Base-by-base conservation (phyloP, 2,113 vertebrate species). In the Cygnus atratus region DNA sequence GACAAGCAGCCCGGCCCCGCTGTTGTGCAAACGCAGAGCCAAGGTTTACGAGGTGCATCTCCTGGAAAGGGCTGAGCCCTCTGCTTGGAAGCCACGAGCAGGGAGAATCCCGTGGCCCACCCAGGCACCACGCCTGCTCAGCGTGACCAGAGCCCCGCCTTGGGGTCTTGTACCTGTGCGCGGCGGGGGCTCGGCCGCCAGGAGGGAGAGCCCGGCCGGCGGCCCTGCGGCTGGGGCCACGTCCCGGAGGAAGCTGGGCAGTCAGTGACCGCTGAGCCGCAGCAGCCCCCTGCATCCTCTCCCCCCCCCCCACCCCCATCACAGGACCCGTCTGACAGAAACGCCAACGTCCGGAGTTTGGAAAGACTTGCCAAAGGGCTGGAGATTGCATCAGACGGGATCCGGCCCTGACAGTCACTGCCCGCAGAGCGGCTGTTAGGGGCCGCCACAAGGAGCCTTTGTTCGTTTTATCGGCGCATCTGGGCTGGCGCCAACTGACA, bases 271-370 rank as follows among this genome's bases (percentile, higher is more conserved):
- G 1, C 44, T 5, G 16, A 31, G 46, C 1, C 13, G 15, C 15
- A 20, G 44, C 44, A 15, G 0, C 1, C 0, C 24, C 59, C 63
- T 19, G 22, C 2, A 0, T 7, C 11, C 37, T 4, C 37, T n/a
- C 37, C 61, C 28, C 35, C 35, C 28, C n/a, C 24, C 13, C 44
- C 35, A 39, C 59, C 28, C 35, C 62, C 19, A 2, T 3, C 3
- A 5, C 2, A 2, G 13, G 9, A 43, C 14, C 1, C 2, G 3
- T 43, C 43, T 8, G 44, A 50, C 70, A n/a, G 95, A 58, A 92
- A 35, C 18, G 3, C 43, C 9, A 13, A 61, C 84, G 43, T 31
- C 48, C 29, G 2, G 50, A 3, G n/a, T 85, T 78, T 46, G 78
- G 90, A 55, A 95, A 90, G 57, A 52, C 52, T 89, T 84, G 87